Conservation (phyloP, 2,888 invertebrate genomes). For the Drosophila incognita region DNA sequence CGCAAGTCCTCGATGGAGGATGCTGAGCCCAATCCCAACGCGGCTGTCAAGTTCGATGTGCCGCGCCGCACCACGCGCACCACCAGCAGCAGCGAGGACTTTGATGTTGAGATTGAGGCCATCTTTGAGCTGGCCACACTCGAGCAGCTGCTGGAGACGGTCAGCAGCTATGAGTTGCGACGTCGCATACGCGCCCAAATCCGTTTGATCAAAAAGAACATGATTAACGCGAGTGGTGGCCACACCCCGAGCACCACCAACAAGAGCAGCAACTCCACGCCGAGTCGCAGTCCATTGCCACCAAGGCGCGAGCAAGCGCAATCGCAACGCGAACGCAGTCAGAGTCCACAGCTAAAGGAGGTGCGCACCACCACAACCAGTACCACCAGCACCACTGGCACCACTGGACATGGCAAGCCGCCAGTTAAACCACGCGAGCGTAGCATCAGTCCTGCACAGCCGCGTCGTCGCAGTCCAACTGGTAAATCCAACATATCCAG, state of each 20-base stretch:
- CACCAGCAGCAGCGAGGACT: constrained; percentile 84
- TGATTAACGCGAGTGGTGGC: constrained; percentile 85
- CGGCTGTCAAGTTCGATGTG: constrained; percentile 89
- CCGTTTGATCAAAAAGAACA: constrained; percentile 89
- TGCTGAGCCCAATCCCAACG: constrained; percentile 83
- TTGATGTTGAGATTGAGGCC: constrained; percentile 87
- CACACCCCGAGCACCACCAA: constrained; percentile 46
- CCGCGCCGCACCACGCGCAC: constrained; percentile 85
- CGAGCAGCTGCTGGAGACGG: constrained; percentile 91
- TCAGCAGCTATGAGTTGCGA: constrained; percentile 91
- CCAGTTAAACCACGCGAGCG: constrained; percentile 74
- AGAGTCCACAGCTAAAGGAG: constrained; percentile 52
- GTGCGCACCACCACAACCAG: constrained; percentile 42
- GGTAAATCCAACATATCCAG: constrained; percentile 27
- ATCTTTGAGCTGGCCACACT: constrained; percentile 90
- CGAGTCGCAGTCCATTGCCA: constrained; percentile 46
- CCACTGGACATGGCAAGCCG: constrained; percentile 54
- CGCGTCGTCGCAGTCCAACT: constrained; percentile 72
- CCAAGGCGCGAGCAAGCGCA: constrained; percentile 35
- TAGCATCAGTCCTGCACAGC: constrained; percentile 58
- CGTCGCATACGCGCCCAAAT: constrained; percentile 92
- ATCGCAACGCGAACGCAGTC: constrained; percentile 40
- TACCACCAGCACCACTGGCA: constrained; percentile 40
- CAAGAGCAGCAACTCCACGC: constrained; percentile 36
- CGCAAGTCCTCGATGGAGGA: constrained; percentile 82